Percentiles rank a stretch among this genome's conserved stretches.
Evolutionary conservation across 2,113 vertebrate species (phyloP).

Genomic region (Ceyx melanurus): DNA sequence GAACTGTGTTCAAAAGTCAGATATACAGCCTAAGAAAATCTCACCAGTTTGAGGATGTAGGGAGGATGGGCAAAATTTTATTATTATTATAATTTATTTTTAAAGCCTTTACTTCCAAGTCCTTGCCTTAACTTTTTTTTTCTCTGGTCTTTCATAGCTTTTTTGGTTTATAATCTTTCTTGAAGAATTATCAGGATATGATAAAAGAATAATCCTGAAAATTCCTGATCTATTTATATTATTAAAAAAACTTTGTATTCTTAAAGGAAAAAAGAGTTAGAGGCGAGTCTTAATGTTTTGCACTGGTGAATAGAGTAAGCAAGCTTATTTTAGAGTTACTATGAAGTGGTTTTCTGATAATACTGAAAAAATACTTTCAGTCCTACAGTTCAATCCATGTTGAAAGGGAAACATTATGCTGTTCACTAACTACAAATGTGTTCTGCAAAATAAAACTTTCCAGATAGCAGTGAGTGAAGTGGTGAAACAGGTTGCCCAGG

Average conservation of each 20-base stretch:
- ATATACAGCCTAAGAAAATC: background rate
- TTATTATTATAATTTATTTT: background rate
- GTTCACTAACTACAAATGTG: background rate
- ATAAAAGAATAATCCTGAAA: background rate
- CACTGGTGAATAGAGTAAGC: background rate
- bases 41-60: background rate
- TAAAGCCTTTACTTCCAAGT: background rate
- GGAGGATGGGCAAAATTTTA: rapidly evolving
- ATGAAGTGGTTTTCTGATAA: background rate
- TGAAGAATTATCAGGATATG: background rate
- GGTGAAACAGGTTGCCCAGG: background rate
- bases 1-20: background rate
- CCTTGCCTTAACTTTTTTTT: background rate
- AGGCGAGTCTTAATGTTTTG: background rate
- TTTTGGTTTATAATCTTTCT: background rate
- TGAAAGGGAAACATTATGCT: background rate
- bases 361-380: background rate
- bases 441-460: background rate
- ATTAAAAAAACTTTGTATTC: background rate
- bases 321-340: background rate
- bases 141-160: background rate
- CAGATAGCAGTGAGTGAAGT: background rate
- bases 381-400: background rate
- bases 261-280: background rate
- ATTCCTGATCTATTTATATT: background rate